Evolutionary conservation across 1,140 invertebrate genomes (phyloP), one percentile per base, ranked within the genome.

Genomic region (Physella acuta): DNA sequence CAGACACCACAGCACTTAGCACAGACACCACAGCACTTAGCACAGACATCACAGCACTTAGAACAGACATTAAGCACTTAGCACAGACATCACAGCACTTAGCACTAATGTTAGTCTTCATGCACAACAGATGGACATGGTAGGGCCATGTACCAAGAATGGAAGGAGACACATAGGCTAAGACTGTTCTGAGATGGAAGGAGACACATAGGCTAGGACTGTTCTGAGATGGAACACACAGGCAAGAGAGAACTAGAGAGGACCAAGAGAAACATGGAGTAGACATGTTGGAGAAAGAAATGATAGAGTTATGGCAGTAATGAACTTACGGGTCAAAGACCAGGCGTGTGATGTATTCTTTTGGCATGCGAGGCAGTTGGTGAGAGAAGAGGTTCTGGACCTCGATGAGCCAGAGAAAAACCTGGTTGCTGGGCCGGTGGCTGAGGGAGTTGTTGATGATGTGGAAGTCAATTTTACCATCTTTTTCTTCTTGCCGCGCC

Each of bases 281-380:
- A 20, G 39, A 8, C 8, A 44, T 44, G 39, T 44, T 11, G 8
- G 20, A 44, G 20, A 44, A 44, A 44, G 39, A 44, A 44, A 44
- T 11, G 39, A 44, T 11, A 11, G 39, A 44, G 20, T 20, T 44
- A 44, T 8, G 8, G 39, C 39, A 8, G 20, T 8, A 44, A 44
- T 44, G 8, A 51, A 81, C 92, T 90, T 87, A 94, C 89, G 94
- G 93, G 87, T 99, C 97, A 86, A 99, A 99, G 0, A 99, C 93
- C 28, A 99, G 84, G 77, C 98, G 90, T 0, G 94, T 95, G 70
- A 99, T 98, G 79, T 99, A 99, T 84, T 98, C 95, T 76, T 95
- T 95, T 0, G 95, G 95, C 96, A 99, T 99, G 83, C 93, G 89
- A 0, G 97, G 95, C 62, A 99, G 85, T 79, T 99, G 97, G 79